Evolutionary conservation across 2,888 invertebrate genomes (phyloP).

Genomic region (Bimastos eiseni): DNA sequence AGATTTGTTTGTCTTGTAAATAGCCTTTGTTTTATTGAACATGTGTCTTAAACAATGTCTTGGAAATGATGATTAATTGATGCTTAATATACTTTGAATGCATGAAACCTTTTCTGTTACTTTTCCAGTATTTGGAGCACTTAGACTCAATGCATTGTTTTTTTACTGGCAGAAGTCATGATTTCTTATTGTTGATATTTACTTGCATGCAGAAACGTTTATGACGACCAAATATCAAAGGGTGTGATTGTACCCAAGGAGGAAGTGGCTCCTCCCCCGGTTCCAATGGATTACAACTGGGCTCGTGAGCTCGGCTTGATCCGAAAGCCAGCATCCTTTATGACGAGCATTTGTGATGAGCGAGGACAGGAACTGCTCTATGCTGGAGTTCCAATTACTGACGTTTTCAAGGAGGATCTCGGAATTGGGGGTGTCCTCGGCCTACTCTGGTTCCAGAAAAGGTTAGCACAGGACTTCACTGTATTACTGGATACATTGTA

Average conservation of each 20-base stretch:
- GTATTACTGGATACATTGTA: neutral
- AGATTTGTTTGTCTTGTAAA: neutral
- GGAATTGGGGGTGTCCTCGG: constrained; percentile 97
- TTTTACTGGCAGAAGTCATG: neutral
- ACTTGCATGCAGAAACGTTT: constrained; percentile 62
- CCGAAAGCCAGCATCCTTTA: constrained; percentile 97
- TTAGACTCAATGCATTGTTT: neutral
- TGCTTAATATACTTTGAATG: neutral
- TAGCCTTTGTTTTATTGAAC: neutral
- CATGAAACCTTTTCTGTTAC: neutral
- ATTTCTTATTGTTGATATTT: neutral
- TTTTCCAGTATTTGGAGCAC: neutral
- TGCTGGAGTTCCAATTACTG: constrained; percentile 83
- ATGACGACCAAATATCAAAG: constrained; percentile 72
- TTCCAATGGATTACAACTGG: constrained; percentile 99
- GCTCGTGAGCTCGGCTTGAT: constrained; percentile 73
- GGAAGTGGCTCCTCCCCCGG: constrained; percentile 95
- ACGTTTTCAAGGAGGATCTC: constrained; percentile 87
- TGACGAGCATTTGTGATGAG: constrained; percentile 99
- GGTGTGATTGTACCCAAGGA: constrained; percentile 84
- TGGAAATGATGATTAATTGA: neutral
- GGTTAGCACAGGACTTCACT: constrained; percentile 46
- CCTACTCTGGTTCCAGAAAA: constrained; percentile 94
- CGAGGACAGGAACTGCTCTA: constrained; percentile 94
- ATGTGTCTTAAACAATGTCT: neutral